These are phyloP conservation scores for Pseudochirops cupreus DNA, from an alignment of 2,797 vertebrate genomes.

Conservation along the genomic window DNA sequence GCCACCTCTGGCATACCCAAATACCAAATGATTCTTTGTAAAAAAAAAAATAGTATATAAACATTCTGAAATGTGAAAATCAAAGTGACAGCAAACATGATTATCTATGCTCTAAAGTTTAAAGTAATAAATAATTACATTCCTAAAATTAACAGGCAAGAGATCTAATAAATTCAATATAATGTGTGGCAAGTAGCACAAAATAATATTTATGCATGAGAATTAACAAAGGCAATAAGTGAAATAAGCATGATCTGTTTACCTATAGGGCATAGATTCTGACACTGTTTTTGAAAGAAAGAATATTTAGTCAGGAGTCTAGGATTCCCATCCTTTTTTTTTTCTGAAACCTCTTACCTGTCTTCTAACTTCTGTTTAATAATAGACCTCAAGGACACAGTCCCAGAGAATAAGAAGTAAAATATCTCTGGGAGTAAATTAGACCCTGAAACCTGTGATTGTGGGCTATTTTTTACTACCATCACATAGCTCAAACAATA, in stretches of 20 bases:
- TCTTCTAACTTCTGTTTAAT: background rate
- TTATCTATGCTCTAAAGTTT: background rate
- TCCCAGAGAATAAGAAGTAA: background rate
- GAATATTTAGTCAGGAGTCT: background rate
- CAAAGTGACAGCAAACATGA: conserved; percentile 1
- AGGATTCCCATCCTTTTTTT: background rate
- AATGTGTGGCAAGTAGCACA: background rate
- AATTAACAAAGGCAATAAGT: background rate
- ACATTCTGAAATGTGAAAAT: conserved; percentile 9
- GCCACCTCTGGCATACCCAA: background rate
- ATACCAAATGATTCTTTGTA: background rate
- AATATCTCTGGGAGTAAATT: background rate
- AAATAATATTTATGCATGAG: conserved; percentile 4
- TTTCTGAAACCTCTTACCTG: background rate
- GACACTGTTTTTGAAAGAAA: background rate
- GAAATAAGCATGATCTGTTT: background rate
- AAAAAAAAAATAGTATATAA: conserved; percentile 17
- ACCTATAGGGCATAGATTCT: background rate
- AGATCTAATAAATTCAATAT: background rate
- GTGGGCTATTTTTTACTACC: background rate
- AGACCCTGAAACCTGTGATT: conserved; percentile 3
- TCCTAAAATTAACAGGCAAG: conserved; percentile 7
- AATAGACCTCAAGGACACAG: background rate
- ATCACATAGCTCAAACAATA: background rate
- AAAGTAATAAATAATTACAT: background rate